A percentile compares a stretch with the other conserved stretches of the same genome.
phyloP scores from a whole-genome alignment of 2,113 vertebrate species.

The Cyprinodon variegatus region DNA sequence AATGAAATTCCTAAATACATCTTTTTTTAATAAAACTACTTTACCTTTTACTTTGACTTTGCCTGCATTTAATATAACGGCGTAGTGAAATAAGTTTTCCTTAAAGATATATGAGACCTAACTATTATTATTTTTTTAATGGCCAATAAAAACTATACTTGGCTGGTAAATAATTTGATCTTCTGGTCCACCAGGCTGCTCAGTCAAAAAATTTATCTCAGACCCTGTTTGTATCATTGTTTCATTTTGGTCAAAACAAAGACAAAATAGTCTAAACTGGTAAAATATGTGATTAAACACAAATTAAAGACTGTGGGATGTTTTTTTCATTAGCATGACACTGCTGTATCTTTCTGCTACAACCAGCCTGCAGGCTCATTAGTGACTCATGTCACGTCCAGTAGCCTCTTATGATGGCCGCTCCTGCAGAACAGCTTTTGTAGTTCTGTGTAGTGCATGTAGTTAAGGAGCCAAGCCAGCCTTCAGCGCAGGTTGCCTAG shows the following conservation, averaged over 20 bases:
- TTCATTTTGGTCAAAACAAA: background rate
- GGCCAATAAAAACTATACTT: too few relatives aligned
- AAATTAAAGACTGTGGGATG: background rate
- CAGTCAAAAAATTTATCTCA: too few relatives aligned
- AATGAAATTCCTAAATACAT: too few relatives aligned
- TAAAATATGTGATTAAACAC: background rate
- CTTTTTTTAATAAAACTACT: too few relatives aligned
- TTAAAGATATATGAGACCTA: too few relatives aligned
- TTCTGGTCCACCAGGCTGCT: too few relatives aligned
- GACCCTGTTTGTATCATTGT: too few relatives aligned
- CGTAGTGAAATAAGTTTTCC: too few relatives aligned
- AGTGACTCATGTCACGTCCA: slow-evolving; percentile 3
- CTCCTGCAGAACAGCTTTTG: slow-evolving; percentile 35
- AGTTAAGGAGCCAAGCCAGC: slow-evolving; percentile 59
- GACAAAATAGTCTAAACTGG: background rate
- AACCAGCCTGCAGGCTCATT: slow-evolving; percentile 11
- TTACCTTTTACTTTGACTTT: too few relatives aligned
- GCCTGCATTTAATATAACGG: too few relatives aligned
- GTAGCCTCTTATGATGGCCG: slow-evolving; percentile 33
- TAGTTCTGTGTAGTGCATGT: slow-evolving; percentile 54
- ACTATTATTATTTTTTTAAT: too few relatives aligned
- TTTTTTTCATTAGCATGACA: background rate
- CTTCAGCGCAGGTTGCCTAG: slow-evolving; percentile 61
- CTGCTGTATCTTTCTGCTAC: slow-evolving; percentile 3
- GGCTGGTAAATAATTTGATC: too few relatives aligned